Conservation (phyloP, 2,888 invertebrate species). For the Helicoverpa assulta region DNA sequence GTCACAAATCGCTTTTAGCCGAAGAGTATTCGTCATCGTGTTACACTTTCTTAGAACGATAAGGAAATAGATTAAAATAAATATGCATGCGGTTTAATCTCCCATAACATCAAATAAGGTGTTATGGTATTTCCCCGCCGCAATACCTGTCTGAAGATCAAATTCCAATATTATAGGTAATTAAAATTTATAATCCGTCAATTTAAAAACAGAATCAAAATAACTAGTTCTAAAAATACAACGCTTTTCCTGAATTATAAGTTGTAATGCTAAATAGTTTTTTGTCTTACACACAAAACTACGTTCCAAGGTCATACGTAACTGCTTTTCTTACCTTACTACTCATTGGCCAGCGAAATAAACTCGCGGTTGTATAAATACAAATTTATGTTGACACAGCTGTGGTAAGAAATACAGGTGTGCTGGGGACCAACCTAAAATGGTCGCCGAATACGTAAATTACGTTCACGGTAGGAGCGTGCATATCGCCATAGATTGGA, state of each 20-base stretch:
- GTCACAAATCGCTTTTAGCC: conserved; percentile 39
- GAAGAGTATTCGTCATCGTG: conserved; percentile 52
- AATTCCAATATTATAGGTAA: no score
- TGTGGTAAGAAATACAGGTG: conserved; percentile 54
- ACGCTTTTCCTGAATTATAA: conserved; percentile 15
- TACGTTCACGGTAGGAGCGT: conserved; percentile 74
- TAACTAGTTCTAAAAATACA: conserved; percentile 4
- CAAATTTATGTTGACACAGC: conserved; percentile 59
- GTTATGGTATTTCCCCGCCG: conserved; percentile 15
- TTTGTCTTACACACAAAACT: conserved; percentile 59
- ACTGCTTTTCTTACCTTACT: conserved; percentile 51
- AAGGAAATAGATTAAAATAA: conserved; percentile 29
- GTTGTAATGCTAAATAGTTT: conserved; percentile 29
- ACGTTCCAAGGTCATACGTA: conserved; percentile 57
- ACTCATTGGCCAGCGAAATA: conserved; percentile 56
- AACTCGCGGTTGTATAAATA: conserved; percentile 45
- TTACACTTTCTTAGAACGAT: conserved; percentile 43
- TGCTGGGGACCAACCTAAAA: conserved; percentile 66
- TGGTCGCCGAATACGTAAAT: conserved; percentile 77
- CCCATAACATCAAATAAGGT: not conserved
- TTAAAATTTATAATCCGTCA: no score
- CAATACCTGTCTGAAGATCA: not conserved
- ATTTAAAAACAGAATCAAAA: not conserved
- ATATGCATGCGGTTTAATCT: conserved; percentile 13
- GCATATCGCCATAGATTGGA: conserved; percentile 79